phyloP scores from a whole-genome alignment of 2,888 invertebrate genomes.

The Thymelicus acteon region DNA sequence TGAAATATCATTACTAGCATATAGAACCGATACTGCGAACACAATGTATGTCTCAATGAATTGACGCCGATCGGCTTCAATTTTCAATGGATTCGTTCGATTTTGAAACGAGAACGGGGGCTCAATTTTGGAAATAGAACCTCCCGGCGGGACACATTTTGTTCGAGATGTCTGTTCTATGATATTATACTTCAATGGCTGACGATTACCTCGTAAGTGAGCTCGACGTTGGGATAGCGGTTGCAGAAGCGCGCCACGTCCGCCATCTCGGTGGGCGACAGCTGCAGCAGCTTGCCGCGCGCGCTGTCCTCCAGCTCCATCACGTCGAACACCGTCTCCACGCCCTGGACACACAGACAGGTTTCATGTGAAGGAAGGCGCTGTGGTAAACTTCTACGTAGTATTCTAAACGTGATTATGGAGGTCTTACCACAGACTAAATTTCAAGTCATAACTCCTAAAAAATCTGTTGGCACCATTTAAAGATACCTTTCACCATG shows the following conservation, averaged over 20 bases:
- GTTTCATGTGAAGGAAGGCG: neutral
- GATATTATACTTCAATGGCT: no score
- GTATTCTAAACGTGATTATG: neutral
- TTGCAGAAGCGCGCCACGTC: slow-evolving; percentile 99
- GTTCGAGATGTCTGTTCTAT: no score
- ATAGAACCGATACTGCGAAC: no score
- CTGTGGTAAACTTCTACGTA: slow-evolving; percentile 1
- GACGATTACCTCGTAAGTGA: slow-evolving; percentile 92
- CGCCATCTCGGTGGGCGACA: slow-evolving; percentile 95
- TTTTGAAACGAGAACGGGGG: no score
- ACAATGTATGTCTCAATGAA: no score
- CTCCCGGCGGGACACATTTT: no score
- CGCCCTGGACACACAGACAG: slow-evolving; percentile 70
- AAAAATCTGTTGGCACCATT: neutral
- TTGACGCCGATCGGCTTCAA: no score
- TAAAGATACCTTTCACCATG: no score
- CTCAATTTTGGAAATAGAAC: no score
- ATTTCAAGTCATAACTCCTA: neutral
- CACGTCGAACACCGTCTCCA: slow-evolving; percentile 97
- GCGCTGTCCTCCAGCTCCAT: slow-evolving; percentile 98
- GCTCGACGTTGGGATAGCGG: slow-evolving; percentile 98
- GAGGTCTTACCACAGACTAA: neutral
- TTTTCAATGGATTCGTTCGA: no score
- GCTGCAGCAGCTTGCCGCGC: slow-evolving; percentile 90
- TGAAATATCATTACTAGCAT: no score